These are phyloP conservation scores for Papilio protenor DNA, from an alignment of 2,888 invertebrate genomes.

Conservation along the genomic window DNA sequence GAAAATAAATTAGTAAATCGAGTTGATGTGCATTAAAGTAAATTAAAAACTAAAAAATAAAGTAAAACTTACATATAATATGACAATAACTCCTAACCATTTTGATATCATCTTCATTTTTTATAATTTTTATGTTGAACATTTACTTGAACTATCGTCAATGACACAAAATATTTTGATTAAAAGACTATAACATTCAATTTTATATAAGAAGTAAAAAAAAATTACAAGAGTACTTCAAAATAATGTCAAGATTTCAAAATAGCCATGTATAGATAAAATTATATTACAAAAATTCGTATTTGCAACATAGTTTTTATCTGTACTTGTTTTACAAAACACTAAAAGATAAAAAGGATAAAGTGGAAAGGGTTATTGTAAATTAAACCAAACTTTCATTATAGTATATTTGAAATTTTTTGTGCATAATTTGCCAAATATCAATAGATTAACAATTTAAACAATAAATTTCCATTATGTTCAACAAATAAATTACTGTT, in stretches of 20 bases:
- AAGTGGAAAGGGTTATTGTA: neutral
- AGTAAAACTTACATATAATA: neutral
- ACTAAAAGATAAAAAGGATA: neutral
- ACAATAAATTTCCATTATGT: neutral
- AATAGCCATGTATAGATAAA: neutral
- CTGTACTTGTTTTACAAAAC: neutral
- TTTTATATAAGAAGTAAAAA: neutral
- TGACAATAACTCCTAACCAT: neutral
- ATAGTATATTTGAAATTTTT: neutral
- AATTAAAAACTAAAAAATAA: neutral
- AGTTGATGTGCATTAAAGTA: neutral
- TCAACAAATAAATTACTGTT: neutral
- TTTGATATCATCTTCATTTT: neutral
- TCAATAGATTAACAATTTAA: neutral
- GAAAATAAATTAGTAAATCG: neutral
- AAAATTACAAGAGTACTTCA: neutral
- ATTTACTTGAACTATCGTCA: neutral
- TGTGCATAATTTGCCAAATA: neutral
- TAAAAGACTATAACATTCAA: neutral
- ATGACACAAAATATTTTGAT: neutral
- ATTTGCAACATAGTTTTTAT: neutral
- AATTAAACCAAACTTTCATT: neutral
- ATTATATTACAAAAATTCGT: neutral
- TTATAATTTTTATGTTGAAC: neutral
- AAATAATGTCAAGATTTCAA: neutral